These are phyloP conservation scores for Marasmarcha lunaedactyla DNA, from an alignment of 2,888 invertebrate species.

Conservation along the genomic window DNA sequence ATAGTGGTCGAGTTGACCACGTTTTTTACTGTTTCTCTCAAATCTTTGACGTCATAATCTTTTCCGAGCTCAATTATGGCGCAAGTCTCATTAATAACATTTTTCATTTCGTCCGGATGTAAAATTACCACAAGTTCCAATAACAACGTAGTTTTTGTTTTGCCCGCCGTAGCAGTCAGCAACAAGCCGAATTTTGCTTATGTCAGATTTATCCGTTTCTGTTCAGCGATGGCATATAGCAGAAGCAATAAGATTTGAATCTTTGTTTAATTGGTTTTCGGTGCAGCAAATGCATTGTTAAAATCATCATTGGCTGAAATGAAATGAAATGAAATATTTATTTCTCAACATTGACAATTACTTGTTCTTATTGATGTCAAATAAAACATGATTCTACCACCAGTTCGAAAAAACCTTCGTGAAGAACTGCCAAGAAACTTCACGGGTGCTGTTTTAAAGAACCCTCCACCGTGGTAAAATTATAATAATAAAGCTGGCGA, in stretches of 20 bases:
- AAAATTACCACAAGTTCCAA: no score
- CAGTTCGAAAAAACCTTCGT: no score
- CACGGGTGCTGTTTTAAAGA: not conserved
- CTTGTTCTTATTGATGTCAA: no score
- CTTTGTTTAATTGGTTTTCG: not conserved
- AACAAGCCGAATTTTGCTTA: conserved; percentile 3
- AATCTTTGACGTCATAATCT: not conserved
- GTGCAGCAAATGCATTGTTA: not conserved
- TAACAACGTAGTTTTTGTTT: conserved; percentile 3
- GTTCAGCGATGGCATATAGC: not conserved
- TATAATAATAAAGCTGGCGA: not conserved
- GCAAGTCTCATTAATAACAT: conserved; percentile 1
- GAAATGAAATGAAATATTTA: no score
- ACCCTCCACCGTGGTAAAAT: not conserved
- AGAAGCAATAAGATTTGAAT: not conserved
- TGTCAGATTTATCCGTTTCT: conserved; percentile 1
- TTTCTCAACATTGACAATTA: no score
- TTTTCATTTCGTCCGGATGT: not conserved
- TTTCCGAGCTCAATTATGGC: conserved; percentile 2
- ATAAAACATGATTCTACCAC: no score
- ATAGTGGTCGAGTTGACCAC: conserved; percentile 1
- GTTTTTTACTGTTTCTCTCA: conserved; percentile 2
- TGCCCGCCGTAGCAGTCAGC: conserved; percentile 6
- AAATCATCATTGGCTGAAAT: not conserved
- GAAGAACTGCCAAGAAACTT: no score